Base-by-base conservation (phyloP, 1,140 invertebrate species). In the Tetranychus cinnabarinus region DNA sequence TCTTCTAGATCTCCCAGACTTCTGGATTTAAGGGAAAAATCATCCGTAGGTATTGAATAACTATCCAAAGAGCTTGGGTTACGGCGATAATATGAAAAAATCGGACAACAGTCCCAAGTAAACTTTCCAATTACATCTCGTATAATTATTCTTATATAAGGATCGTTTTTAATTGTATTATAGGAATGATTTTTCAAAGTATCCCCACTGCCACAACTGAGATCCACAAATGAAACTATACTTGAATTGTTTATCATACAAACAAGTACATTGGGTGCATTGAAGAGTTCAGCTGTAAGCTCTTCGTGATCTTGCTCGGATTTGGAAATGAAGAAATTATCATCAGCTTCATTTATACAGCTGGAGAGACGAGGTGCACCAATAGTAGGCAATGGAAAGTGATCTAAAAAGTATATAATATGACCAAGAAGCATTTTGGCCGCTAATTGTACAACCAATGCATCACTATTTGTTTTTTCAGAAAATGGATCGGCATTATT, bases 71-170 rank as follows among this genome's bases (percentile, higher is more conserved):
- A 52, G n/a, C 50, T 52, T 31, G 50, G 13, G 23, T 52, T 33
- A n/a, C 31, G n/a, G 2, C n/a, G 31, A 31, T 52, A 33, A 23
- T n/a, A 31, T n/a, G 50, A 52, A 2, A 52, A n/a, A 33, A 33
- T 33, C 8, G 50, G 34, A 57, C 88, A 87, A 57, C 86, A 87
- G 72, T 96, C 90, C 91, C 91, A 97, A 65, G 86, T 90, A 57
- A 86, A 85, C 74, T 95, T 96, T n/a, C 92, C 91, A 56, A 85
- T 83, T n/a, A 96, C 75, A 74, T 95, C 90, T 39, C 92, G 77
- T 56, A 96, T 73, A 12, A 97, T 76, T 33, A 95, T 81, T 37
- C 91, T 76, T 34, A 52, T 39, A 23, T 52, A 33, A 31, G 50
- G 50, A 52, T 52, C 50, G 31, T 33, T 52, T 52, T 52, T 52